Evolutionary conservation across 2,888 invertebrate genomes (phyloP), one percentile per base, ranked within the genome.

Genomic region (Lasiommata megera): DNA sequence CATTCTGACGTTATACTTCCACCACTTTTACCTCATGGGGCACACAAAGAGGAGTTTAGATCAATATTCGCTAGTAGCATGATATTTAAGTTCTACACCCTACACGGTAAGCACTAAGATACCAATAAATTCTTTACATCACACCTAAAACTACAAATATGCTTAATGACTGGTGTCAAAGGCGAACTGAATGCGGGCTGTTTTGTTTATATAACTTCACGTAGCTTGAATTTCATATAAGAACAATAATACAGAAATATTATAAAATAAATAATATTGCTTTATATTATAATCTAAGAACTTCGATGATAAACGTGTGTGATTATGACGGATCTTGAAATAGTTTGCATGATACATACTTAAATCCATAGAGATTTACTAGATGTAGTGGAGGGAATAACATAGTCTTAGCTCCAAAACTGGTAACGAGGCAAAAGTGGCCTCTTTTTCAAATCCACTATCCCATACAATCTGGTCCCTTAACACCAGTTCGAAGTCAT

Each of bases 321-420:
- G 31, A 29, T 18, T 18, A 18, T 46, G 16, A 46, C 8, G 16
- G 16, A 1, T 29, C 11, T 29, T 14, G 29, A 28, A n/a, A 41
- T 40, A 37, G 46, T 31, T 38, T 50, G 47, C 5, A 51, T 28
- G 14, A 50, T n/a, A 40, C 40, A 16, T n/a, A 52, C 17, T 40
- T 34, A 53, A 37, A 55, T 55, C 47, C 37, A 41, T 51, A 43
- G 44, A 56, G 17, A 11, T 44, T 43, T 56, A 52, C 71, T 84
- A 82, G 73, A 77, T 66, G 71, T 82, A 88, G 80, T 88, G 87
- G 87, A 87, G 85, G 87, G 86, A 82, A 79, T 85, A 74, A 77
- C 73, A 78, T 80, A 86, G 80, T 86, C 83, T 83, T 82, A 80
- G 70, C 67, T 80, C 80, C 72, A 73, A 75, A 76, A 73, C 74